Evolutionary conservation across 53 echinoderm and acorn worm species (phyloP), one percentile per base, ranked within the genome.

Genomic region (Astropecten irregularis): DNA sequence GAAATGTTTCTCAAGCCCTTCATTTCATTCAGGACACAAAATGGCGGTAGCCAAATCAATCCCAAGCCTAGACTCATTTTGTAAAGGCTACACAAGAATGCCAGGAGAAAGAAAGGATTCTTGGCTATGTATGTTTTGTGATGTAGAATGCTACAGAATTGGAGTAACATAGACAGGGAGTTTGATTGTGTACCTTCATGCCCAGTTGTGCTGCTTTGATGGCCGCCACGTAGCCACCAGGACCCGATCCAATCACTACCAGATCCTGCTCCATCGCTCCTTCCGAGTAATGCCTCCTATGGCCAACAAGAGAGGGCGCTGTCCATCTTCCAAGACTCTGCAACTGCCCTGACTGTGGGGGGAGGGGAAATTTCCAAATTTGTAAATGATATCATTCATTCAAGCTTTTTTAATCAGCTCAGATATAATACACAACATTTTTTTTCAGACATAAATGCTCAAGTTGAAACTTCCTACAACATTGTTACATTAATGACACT

Each of bases 141-240:
- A n/a, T n/a, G n/a, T n/a, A n/a, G n/a, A n/a, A n/a, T n/a, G n/a
- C n/a, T n/a, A n/a, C n/a, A n/a, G n/a, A n/a, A n/a, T n/a, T n/a
- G n/a, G n/a, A n/a, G n/a, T n/a, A n/a, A n/a, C n/a, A n/a, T n/a
- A n/a, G n/a, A n/a, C n/a, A n/a, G n/a, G n/a, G n/a, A n/a, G n/a
- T n/a, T n/a, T n/a, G n/a, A n/a, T n/a, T 42, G 11, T 42, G 54
- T 52, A 95, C 95, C 86, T 95, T 95, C 83, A 95, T 83, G 33
- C 96, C 96, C 26, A 96, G 85, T 52, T 96, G 96, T 63, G 96
- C 96, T 39, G 93, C 93, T 53, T 93, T 93, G 68, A 96, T 96
- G 34, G 96, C 96, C 3, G 96, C 96, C 28, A 96, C 96, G 82
- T 96, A 96, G 13, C 96, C 96, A 15, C 96, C 96, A 35, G 96